phyloP scores from a whole-genome alignment of 2,888 invertebrate species.

The Parelbella ahira region DNA sequence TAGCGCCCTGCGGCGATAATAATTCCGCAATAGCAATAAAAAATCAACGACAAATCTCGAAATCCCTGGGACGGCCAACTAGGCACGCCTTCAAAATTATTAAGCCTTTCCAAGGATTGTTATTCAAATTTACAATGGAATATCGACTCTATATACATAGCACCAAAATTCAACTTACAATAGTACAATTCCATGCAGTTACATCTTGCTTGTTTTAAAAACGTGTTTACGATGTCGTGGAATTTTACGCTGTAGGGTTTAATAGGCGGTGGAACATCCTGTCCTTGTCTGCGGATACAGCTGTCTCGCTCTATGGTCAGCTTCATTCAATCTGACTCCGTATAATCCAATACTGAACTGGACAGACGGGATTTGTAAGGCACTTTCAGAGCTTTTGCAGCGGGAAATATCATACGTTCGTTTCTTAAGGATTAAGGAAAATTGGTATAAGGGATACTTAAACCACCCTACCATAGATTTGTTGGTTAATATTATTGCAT shows the following conservation, averaged over 20 bases:
- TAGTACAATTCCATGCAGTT: constrained; percentile 29
- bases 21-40: constrained; percentile 67
- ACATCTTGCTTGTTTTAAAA: constrained; percentile 47
- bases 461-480: constrained; percentile 21
- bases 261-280: constrained; percentile 45
- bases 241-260: constrained; percentile 68
- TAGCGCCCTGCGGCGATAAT: constrained; percentile 58
- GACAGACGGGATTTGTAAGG: constrained; percentile 59
- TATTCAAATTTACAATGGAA: constrained; percentile 29
- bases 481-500: constrained; percentile 22
- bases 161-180: constrained; percentile 32
- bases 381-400: constrained; percentile 48
- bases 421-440: constrained; percentile 48
- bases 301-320: constrained; percentile 45
- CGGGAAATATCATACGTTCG: constrained; percentile 53
- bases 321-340: constrained; percentile 59
- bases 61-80: constrained; percentile 69
- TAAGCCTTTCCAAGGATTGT: constrained; percentile 59
- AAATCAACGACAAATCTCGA: constrained; percentile 67
- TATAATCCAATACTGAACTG: constrained; percentile 64
- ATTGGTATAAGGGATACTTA: constrained; percentile 39
- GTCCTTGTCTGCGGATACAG: constrained; percentile 29
- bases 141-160: constrained; percentile 28
- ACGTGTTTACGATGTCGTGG: constrained; percentile 65
- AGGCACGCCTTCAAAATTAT: constrained; percentile 76